Evolutionary conservation across 2,797 vertebrate genomes (phyloP).

Genomic region (Adrianichthys oophorus): DNA sequence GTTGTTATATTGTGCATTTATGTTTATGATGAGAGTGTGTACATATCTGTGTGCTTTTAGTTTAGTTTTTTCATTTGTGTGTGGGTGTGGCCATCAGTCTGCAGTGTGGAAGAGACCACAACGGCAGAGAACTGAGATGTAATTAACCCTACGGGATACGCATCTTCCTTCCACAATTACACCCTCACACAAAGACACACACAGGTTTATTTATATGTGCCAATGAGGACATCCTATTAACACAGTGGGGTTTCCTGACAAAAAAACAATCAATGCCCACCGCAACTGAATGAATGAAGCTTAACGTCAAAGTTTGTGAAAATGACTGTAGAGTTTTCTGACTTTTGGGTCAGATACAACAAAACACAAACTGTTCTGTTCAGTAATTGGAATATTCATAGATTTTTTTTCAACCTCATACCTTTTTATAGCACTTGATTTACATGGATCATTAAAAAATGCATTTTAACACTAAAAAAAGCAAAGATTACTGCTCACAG

Average conservation of each 20-base stretch:
- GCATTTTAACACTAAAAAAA: too few relatives aligned
- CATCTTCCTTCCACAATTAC: conserved; percentile 10
- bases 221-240: too few relatives aligned
- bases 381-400: too few relatives aligned
- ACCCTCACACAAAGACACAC: conserved; percentile 25
- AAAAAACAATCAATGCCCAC: too few relatives aligned
- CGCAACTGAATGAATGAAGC: too few relatives aligned
- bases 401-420: too few relatives aligned
- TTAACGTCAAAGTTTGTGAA: too few relatives aligned
- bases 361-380: background rate
- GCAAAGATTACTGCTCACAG: too few relatives aligned
- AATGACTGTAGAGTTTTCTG: background rate
- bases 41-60: conserved; percentile 13
- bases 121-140: conserved; percentile 79
- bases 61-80: conserved; percentile 27
- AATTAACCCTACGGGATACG: conserved; percentile 46
- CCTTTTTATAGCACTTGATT: too few relatives aligned
- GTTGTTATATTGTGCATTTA: background rate
- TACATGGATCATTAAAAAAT: too few relatives aligned
- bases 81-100: conserved; percentile 58
- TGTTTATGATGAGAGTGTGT: conserved; percentile 9
- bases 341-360: background rate
- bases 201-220: conserved; percentile 3
- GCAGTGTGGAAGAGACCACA: conserved; percentile 48
- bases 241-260: too few relatives aligned